Evolutionary conservation across 2,797 vertebrate genomes (phyloP).

Genomic region (Rhincodon typus): DNA sequence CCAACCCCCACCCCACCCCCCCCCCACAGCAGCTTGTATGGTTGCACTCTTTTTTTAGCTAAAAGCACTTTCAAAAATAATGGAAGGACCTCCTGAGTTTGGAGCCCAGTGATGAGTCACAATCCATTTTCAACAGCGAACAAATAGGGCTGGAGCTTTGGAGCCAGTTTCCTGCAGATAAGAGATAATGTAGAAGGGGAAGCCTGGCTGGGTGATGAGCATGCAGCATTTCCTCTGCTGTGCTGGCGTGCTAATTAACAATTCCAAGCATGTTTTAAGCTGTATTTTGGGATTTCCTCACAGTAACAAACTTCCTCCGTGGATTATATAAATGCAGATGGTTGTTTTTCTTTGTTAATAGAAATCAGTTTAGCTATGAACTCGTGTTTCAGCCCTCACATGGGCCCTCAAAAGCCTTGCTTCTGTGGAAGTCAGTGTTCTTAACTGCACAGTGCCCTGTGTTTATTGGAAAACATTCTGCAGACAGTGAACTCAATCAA

Average conservation of each 20-base stretch:
- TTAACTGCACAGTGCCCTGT: neutral
- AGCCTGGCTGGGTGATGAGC: conserved; percentile 53
- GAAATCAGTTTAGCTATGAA: neutral
- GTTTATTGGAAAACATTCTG: neutral
- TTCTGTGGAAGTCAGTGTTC: neutral
- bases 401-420: neutral
- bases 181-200: conserved; percentile 56
- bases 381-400: neutral
- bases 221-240: conserved; percentile 56
- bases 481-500: neutral
- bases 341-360: neutral
- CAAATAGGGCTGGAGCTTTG: conserved; percentile 50
- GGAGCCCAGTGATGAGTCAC: conserved; percentile 62
- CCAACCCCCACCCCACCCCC: too few species aligned
- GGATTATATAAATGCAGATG: conserved; percentile 43
- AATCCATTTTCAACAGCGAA: conserved; percentile 55
- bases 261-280: conserved; percentile 63
- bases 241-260: conserved; percentile 56
- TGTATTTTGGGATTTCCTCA: conserved; percentile 68
- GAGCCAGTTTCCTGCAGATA: conserved; percentile 81
- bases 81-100: conserved; percentile 46
- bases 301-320: conserved; percentile 61
- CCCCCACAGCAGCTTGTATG: conserved; percentile 39
- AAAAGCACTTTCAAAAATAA: conserved; percentile 40
- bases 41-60: conserved; percentile 41